Base-by-base conservation (phyloP, 1,140 invertebrate species). In the Chlorops oryzae region DNA sequence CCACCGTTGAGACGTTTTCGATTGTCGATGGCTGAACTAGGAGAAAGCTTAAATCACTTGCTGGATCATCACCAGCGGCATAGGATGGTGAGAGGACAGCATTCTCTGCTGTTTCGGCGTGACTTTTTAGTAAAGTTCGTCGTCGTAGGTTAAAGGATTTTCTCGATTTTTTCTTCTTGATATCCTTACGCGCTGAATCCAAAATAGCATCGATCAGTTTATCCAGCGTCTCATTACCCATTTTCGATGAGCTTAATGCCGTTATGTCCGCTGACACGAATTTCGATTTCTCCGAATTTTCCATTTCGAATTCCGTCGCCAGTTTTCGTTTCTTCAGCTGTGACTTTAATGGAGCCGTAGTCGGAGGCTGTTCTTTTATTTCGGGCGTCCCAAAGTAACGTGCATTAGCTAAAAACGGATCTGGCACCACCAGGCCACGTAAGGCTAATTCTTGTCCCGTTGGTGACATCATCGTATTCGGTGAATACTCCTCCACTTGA, bases 211-310 rank as follows among this genome's bases (percentile, higher is more conserved):
- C 68, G 39, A 71, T 71, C 5, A 71, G 56, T 35, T 61, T 59
- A 34, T 70, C 68, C 59, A 71, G 47, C 4, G 67, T 67, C 41
- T 64, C 65, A 15, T 71, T 67, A 3, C 64, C 63, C 65, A 71
- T 61, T 1, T 61, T 54, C 0, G 55, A 52, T 9, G 67, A 71
- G 5, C 18, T 65, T 58, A 50, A 20, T 7, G 55, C 61, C 1
- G 44, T 52, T 49, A 24, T 4, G 17, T 21, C 23, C 28, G 28
- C 22, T 22, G 28, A 3, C 10, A 34, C 6, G 9, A 15, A 10
- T 23, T 5, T 17, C 32, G 9, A 10, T 22, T 40, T 17, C 18
- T 23, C 37, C n/a, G n/a, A n/a, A 13, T 18, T 22, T 12, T 34
- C 40, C 15, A 35, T 24, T 24, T 53, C 42, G 42, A 54, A 54